phyloP scores from a whole-genome alignment of 2,888 invertebrate species.

The Macropis europaea region DNA sequence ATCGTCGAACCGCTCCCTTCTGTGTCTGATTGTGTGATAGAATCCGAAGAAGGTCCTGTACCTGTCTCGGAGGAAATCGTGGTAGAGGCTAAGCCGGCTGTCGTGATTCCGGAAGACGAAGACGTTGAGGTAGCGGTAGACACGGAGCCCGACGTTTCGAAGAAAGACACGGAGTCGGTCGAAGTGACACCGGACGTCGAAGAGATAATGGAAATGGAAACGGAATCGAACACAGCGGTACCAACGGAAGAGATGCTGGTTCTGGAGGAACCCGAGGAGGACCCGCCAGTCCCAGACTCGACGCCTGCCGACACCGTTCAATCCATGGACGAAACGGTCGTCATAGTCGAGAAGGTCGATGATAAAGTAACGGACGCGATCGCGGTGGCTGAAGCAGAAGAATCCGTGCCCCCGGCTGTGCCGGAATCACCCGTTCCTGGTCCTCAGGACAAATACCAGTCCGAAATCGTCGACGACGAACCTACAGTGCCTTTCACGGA shows the following conservation, averaged over 20 bases:
- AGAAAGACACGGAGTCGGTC: not conserved
- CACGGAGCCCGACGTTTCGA: slow-evolving; percentile 9
- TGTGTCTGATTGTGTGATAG: slow-evolving; percentile 41
- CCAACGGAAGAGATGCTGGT: slow-evolving; percentile 32
- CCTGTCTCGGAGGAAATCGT: slow-evolving; percentile 62
- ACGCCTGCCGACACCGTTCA: not conserved
- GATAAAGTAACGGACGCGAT: slow-evolving; percentile 13
- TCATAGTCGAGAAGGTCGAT: not conserved
- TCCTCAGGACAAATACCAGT: slow-evolving; percentile 16
- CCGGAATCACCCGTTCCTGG: slow-evolving; percentile 62
- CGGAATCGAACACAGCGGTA: slow-evolving; percentile 3
- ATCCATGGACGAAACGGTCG: not conserved
- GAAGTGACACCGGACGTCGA: slow-evolving; percentile 8
- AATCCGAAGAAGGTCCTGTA: slow-evolving; percentile 68
- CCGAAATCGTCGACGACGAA: slow-evolving; percentile 7
- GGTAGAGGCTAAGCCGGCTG: slow-evolving; percentile 60
- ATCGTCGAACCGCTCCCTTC: not conserved
- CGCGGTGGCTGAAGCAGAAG: slow-evolving; percentile 20
- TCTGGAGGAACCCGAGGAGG: slow-evolving; percentile 12
- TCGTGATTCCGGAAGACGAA: slow-evolving; percentile 63
- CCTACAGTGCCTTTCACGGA: slow-evolving; percentile 13
- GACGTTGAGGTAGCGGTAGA: slow-evolving; percentile 45
- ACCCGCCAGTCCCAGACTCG: slow-evolving; percentile 1
- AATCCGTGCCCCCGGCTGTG: slow-evolving; percentile 47
- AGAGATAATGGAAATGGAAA: slow-evolving; percentile 32